Evolutionary conservation across 2,888 invertebrate species (phyloP), one percentile per base, ranked within the genome.

Genomic region (Monopis laevigella): DNA sequence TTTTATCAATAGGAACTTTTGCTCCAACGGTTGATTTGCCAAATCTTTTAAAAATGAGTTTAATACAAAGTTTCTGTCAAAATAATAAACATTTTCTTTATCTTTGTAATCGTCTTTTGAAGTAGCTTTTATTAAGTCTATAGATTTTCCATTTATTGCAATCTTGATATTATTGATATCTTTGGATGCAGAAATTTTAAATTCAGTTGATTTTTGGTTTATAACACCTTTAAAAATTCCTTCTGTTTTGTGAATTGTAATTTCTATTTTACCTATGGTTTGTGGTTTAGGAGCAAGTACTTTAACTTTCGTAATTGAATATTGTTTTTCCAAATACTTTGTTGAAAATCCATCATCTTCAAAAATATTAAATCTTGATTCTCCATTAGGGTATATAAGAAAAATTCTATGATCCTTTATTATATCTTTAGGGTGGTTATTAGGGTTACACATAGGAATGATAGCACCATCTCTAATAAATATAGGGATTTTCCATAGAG

Each of bases 401-500:
- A 71, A 63, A 2, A 63, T 62, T 50, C 78, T 62, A 7, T 46
- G 45, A 40, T 65, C 56, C 50, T 64, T 65, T 46, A 66, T 53
- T 43, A 78, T 59, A 57, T 70, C 65, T 13, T 49, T 50, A 1
- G 67, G 67, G 48, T 75, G 77, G 45, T 80, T 78, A 49, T 77
- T 74, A 5, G 67, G 55, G 46, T 68, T 65, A 1, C 59, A 59
- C 58, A 74, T 64, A n/a, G 78, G 78, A 47, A 80, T 59, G 26
- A 80, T 68, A 11, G 75, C 66, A 13, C 78, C 78, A 39, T 68
- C 72, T 60, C 58, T 72, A 2, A 80, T 46, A 48, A 74, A 78
- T 8, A 78, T 56, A 14, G 78, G 80, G 43, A 74, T 64, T 51
- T 69, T 73, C 77, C 78, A 80, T 2, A 77, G 28, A 0, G 78